A percentile compares a stretch with the other conserved stretches of the same genome.
These are phyloP conservation scores for Drosophila mayaguana DNA, from an alignment of 2,888 invertebrate species.

Conservation along the genomic window DNA sequence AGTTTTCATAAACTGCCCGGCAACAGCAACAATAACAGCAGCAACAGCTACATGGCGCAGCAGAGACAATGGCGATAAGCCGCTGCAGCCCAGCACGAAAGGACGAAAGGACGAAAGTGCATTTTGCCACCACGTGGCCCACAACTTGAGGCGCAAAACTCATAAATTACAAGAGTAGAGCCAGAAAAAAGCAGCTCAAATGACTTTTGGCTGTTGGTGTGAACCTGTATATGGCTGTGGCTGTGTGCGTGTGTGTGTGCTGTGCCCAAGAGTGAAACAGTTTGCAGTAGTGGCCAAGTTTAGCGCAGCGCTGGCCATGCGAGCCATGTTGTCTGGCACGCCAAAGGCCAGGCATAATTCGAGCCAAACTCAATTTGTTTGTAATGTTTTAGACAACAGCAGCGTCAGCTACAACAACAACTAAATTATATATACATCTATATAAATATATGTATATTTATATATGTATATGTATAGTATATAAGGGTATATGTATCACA, in stretches of 20 bases:
- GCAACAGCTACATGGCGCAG: constrained; percentile 40
- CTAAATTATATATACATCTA: constrained; percentile 49
- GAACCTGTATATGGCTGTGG: neutral
- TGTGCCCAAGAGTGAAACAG: constrained; percentile 68
- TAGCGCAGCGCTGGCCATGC: constrained; percentile 12
- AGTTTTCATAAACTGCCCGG: constrained; percentile 76
- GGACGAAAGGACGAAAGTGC: constrained; percentile 20
- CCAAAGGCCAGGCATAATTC: constrained; percentile 67
- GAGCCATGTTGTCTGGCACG: constrained; percentile 44
- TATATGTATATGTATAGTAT: neutral
- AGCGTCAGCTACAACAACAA: constrained; percentile 40
- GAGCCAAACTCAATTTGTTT: constrained; percentile 77
- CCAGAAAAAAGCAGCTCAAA: constrained; percentile 52
- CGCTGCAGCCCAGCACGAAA: constrained; percentile 48
- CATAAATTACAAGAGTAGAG: constrained; percentile 69
- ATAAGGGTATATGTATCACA: constrained; percentile 27
- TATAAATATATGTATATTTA: constrained; percentile 8
- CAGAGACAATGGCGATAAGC: constrained; percentile 76
- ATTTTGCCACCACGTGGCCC: constrained; percentile 51
- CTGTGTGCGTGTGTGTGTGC: constrained; percentile 4
- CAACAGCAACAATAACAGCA: constrained; percentile 44
- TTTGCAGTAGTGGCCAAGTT: constrained; percentile 70
- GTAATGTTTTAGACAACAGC: constrained; percentile 62
- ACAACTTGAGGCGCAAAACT: constrained; percentile 78
- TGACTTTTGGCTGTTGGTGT: constrained; percentile 68